A percentile compares a stretch with the other conserved stretches of the same genome.
phyloP scores from a whole-genome alignment of 35 echinoderm and acorn worm species.

The Heliocidaris erythrogramma region DNA sequence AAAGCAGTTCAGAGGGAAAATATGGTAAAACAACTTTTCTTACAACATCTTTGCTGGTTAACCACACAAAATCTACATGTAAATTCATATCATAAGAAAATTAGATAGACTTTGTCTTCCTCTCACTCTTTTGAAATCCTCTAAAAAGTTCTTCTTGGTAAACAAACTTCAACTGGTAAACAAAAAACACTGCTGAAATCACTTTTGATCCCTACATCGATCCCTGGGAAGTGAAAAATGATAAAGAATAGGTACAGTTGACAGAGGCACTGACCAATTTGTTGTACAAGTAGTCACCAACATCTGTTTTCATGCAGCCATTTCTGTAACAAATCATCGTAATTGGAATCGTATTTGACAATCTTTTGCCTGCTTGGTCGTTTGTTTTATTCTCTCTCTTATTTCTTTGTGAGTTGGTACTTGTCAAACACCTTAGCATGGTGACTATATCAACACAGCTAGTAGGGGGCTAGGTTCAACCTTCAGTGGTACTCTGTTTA shows the following conservation, averaged over 20 bases:
- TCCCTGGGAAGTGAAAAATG: not conserved
- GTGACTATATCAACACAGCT: conserved; percentile 25
- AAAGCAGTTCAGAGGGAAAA: no score
- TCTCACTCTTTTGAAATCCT: not conserved
- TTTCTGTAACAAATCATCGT: not conserved
- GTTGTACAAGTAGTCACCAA: not conserved
- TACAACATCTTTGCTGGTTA: no score
- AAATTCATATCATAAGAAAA: not conserved
- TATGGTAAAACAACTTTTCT: no score
- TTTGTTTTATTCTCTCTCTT: not conserved
- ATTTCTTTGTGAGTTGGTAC: not conserved
- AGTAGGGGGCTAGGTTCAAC: not conserved
- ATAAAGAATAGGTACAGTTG: not conserved
- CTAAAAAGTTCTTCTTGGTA: not conserved
- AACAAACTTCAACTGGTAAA: not conserved
- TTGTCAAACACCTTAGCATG: conserved; percentile 18
- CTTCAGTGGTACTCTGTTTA: not conserved
- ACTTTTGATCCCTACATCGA: not conserved
- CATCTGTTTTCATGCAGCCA: conserved; percentile 1
- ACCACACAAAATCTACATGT: not conserved
- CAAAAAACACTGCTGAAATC: not conserved
- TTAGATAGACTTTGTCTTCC: not conserved
- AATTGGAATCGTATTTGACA: conserved; percentile 32
- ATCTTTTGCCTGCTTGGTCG: not conserved
- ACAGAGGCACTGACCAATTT: not conserved